A percentile compares a stretch with the other conserved stretches of the same genome.
These are phyloP conservation scores for Scartelaos histophorus DNA, from an alignment of 2,113 vertebrate species.

Conservation along the genomic window DNA sequence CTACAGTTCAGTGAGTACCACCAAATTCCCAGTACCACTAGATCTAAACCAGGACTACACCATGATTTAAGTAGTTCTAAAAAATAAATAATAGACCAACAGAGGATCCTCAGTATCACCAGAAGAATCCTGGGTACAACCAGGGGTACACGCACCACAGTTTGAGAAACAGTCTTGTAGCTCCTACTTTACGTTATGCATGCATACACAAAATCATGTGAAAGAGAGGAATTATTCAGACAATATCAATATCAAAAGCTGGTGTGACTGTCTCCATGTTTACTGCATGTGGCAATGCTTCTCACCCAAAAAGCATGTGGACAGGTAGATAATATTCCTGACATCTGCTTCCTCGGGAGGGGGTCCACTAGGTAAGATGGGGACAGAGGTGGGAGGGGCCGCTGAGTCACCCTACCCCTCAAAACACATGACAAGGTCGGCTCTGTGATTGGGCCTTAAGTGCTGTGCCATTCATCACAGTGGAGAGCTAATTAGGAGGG, in stretches of 20 bases:
- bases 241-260: not conserved
- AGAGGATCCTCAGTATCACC: too few species aligned
- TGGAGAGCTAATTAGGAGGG: constrained; percentile 65
- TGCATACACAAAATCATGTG: not conserved
- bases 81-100: too few species aligned
- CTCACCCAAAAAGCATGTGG: constrained; percentile 25
- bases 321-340: constrained; percentile 47
- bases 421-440: constrained; percentile 77
- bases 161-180: too few species aligned
- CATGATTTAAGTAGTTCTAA: too few species aligned
- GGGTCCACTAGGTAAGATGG: constrained; percentile 50
- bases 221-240: not conserved
- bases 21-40: too few species aligned
- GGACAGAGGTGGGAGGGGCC: constrained; percentile 32
- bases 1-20: too few species aligned
- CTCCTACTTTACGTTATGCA: too few species aligned
- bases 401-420: constrained; percentile 56
- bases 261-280: not conserved
- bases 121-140: too few species aligned
- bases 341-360: constrained; percentile 70
- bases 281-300: not conserved
- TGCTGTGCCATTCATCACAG: constrained; percentile 73
- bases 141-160: too few species aligned
- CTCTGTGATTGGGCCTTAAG: constrained; percentile 57
- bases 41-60: too few species aligned